These are phyloP conservation scores for Asobara japonica DNA, from an alignment of 1,140 invertebrate genomes.

Conservation along the genomic window DNA sequence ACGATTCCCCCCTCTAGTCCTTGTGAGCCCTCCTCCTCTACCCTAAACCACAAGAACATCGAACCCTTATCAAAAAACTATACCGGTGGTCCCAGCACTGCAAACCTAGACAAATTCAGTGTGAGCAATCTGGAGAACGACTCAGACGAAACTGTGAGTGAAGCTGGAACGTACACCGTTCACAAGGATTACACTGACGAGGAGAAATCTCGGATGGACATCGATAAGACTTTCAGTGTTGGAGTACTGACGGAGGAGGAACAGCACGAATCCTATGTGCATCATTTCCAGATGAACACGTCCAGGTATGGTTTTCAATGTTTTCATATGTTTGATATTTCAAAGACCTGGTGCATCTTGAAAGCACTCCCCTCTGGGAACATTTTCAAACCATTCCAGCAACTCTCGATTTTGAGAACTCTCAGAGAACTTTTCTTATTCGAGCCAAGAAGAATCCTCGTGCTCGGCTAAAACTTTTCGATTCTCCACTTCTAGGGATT, in stretches of 20 bases:
- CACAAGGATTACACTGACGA: constrained; percentile 87
- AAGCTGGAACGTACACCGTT: constrained; percentile 89
- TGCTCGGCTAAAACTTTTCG: too few relatives aligned
- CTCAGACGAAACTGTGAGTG: constrained; percentile 75
- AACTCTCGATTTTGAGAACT: too few relatives aligned
- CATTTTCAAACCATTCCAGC: too few relatives aligned
- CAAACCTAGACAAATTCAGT: constrained; percentile 50
- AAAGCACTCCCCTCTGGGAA: too few relatives aligned
- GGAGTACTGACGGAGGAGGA: constrained; percentile 62
- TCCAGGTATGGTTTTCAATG: too few relatives aligned
- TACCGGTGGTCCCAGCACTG: constrained; percentile 35
- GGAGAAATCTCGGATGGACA: constrained; percentile 86
- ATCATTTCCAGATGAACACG: constrained; percentile 52
- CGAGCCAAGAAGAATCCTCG: too few relatives aligned
- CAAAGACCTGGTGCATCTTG: too few relatives aligned
- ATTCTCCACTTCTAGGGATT: too few relatives aligned
- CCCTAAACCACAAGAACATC: constrained; percentile 16
- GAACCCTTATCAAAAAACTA: constrained; percentile 41
- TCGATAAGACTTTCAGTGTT: constrained; percentile 80
- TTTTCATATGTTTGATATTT: too few relatives aligned
- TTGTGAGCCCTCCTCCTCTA: constrained; percentile 32
- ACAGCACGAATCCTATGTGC: constrained; percentile 61
- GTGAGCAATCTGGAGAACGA: constrained; percentile 47
- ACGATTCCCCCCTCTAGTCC: constrained; percentile 40
- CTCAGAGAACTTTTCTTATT: too few relatives aligned